Base-by-base conservation (phyloP, 2,797 vertebrate species). In the Enteromius thamalakanensis region DNA sequence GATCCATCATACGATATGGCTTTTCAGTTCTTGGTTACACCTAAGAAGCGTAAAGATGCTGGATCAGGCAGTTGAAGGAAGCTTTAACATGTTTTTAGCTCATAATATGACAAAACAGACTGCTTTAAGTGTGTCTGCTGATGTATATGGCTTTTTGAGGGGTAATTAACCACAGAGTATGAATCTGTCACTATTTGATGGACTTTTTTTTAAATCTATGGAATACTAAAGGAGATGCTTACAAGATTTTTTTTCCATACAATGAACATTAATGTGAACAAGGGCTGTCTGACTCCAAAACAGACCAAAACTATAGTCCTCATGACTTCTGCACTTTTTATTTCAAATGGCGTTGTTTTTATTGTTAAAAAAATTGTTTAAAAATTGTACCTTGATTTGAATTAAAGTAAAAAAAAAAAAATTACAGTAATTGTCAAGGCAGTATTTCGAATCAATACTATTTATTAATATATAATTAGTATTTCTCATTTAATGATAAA, bases 1-100 rank as follows among this genome's bases (percentile, higher is more conserved):
- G 84, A 94, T 93, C 89, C 70, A 89, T 93, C 80, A 80, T 86
- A 88, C 79, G 86, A 81, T 72, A 60, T 80, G 82, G 74, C 68
- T 23, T 85, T 78, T 79, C 81, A 75, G 1, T 65, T 75, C 79
- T 76, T 83, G 37, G 84, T 80, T 58, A 69, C 6, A 76, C 29
- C 40, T 71, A 34, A 55, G 65, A 49, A 70, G 37, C 26, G 34
- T 85, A 17, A 55, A 29, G 29, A 76, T 45, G 9, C 32, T 29
- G 37, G 37, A 62, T 26, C 14, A 2, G 53, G 34, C 19, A 6
- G 37, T 23, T 11, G 23, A 60, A 23, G 14, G 55, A 62, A 47
- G 17, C 37, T 64, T 45, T 64, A 47, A 45, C 4, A 19, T 45
- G 12, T 23, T 26, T 42, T 10, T 19, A 37, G 32, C 19, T 37